Evolutionary conservation across 2,888 invertebrate species (phyloP), one percentile per base, ranked within the genome.

Genomic region (Lomographa bimaculata): DNA sequence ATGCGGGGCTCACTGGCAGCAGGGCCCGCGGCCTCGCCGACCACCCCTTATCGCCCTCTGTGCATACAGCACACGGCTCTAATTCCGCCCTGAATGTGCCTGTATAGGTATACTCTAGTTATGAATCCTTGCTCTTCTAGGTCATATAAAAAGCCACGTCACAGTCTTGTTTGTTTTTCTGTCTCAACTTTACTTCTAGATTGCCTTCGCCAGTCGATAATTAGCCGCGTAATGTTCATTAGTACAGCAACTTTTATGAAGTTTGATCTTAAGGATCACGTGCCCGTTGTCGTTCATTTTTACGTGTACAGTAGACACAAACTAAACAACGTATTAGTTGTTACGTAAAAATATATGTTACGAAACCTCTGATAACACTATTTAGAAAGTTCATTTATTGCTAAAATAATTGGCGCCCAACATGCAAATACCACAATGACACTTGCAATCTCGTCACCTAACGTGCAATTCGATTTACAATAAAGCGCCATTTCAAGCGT

Each of bases 11-110:
- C 60, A 37, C 21, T n/a, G 16, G 6, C 18, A 19, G 46, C 52
- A 51, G 47, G 28, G 49, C 46, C 53, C 46, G 43, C 51, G 52
- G 51, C 54, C 58, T 47, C 54, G 34, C 34, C 50, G 54, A 61
- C 49, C 65, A 60, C 60, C 63, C 69, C 68, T 66, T 71, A 69
- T 71, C 64, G 52, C 64, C 62, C 67, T 63, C 61, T 71, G 58
- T 64, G 67, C 71, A 73, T 63, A 73, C 71, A 60, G 67, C 69
- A 64, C 70, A 71, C 71, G 68, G 67, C 66, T 70, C 64, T 66
- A 71, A 74, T 73, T 69, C 69, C 56, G 52, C 61, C 61, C 67
- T 65, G 63, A 70, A 69, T 72, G 62, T 60, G 59, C 57, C 63
- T 65, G 50, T 68, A 60, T 60, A 46, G 64, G 50, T 68, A 60